These are phyloP conservation scores for Popillia japonica DNA, from an alignment of 1,140 invertebrate species.

Conservation along the genomic window DNA sequence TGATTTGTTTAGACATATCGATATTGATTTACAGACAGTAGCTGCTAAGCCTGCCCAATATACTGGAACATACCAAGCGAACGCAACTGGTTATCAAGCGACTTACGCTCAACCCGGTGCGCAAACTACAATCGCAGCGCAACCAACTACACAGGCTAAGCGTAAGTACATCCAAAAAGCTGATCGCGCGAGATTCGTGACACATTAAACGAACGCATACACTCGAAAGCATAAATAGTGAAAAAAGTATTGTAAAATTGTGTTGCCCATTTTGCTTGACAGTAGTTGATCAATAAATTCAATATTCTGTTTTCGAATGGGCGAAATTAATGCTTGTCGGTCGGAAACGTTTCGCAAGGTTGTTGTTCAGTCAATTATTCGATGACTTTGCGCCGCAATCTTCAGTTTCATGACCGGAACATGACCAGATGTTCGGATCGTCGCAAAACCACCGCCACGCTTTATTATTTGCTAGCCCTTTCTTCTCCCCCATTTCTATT, in stretches of 20 bases:
- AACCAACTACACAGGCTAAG: constrained; percentile 61
- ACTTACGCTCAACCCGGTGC: constrained; percentile 59
- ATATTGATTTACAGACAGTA: constrained; percentile 50
- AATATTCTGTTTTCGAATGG: constrained; percentile 33
- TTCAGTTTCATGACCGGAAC: constrained; percentile 26
- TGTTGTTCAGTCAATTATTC: constrained; percentile 1
- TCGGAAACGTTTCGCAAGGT: constrained; percentile 30
- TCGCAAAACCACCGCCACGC: neutral
- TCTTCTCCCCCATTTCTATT: neutral
- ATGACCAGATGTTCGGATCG: neutral
- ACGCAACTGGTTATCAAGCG: constrained; percentile 59
- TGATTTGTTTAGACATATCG: constrained; percentile 22
- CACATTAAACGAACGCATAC: neutral
- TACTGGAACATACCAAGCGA: constrained; percentile 59
- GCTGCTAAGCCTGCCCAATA: constrained; percentile 61
- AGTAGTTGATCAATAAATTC: constrained; percentile 6
- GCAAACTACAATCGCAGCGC: constrained; percentile 60
- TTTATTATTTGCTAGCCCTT: neutral
- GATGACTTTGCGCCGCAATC: constrained; percentile 14
- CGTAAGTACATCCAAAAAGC: constrained; percentile 52
- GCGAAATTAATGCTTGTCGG: neutral
- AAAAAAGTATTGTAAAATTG: too few species aligned
- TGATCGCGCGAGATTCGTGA: neutral
- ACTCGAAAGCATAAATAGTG: too few species aligned
- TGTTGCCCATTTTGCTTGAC: constrained; percentile 35